Evolutionary conservation across 2,797 vertebrate species (phyloP).

Genomic region (Leptoclinus maculatus): DNA sequence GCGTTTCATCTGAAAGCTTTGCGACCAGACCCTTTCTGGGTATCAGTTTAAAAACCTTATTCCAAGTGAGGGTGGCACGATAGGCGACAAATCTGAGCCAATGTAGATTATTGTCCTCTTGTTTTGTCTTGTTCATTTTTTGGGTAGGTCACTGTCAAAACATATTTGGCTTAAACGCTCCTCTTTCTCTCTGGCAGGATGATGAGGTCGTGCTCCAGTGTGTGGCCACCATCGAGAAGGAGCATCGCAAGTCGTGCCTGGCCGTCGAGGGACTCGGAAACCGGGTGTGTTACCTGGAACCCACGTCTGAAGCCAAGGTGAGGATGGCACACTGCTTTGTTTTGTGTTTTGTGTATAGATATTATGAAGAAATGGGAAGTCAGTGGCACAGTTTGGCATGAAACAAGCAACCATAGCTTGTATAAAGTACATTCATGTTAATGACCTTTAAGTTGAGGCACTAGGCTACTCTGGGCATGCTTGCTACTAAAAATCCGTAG

Average conservation of each 20-base stretch:
- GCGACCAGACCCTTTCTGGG: neutral
- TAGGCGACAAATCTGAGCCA: conserved; percentile 14
- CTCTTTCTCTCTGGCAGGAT: conserved; percentile 86
- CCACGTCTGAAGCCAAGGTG: conserved; percentile 99
- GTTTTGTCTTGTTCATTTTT: conserved; percentile 20
- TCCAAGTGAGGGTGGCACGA: neutral
- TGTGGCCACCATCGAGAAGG: conserved; percentile 92
- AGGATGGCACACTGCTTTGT: conserved; percentile 21
- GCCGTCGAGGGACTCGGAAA: conserved; percentile 97
- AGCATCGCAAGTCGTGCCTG: conserved; percentile 98
- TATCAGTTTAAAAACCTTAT: conserved; percentile 7
- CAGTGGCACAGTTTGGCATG: neutral
- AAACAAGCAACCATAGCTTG: neutral
- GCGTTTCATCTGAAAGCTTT: neutral
- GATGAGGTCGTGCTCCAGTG: conserved; percentile 99
- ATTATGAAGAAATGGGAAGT: neutral
- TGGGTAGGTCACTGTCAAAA: conserved; percentile 23
- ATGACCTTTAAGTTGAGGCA: too few relatives aligned
- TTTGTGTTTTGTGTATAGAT: neutral
- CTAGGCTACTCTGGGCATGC: too few relatives aligned
- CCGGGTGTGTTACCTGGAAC: conserved; percentile 95
- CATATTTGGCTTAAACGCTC: conserved; percentile 31
- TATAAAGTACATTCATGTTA: too few relatives aligned
- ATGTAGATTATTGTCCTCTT: neutral
- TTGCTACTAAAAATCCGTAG: too few relatives aligned